phyloP scores from a whole-genome alignment of 2,113 vertebrate genomes.

The Apeltes quadracus region DNA sequence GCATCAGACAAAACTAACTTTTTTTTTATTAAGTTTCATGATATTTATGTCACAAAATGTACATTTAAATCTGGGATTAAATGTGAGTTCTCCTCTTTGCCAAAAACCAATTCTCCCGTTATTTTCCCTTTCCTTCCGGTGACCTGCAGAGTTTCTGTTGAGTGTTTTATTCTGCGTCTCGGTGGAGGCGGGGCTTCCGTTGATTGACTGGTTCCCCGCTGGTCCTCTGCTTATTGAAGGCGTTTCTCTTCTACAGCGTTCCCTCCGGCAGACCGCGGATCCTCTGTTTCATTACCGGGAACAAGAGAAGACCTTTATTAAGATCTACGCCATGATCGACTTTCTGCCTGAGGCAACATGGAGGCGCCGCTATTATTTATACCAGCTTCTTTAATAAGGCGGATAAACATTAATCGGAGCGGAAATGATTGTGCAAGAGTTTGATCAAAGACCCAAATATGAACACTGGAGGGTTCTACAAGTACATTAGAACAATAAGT shows the following conservation, averaged over 20 bases:
- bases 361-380: neutral
- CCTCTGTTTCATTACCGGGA: slow-evolving; percentile 61
- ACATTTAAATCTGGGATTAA: slow-evolving; percentile 51
- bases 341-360: neutral
- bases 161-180: slow-evolving; percentile 2
- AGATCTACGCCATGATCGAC: neutral
- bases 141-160: neutral
- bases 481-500: no score
- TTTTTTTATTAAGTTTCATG: slow-evolving; percentile 49
- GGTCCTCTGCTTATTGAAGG: neutral
- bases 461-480: no score
- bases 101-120: slow-evolving; percentile 29
- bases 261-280: slow-evolving; percentile 62
- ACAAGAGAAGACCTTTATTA: slow-evolving; percentile 22
- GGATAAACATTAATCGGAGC: neutral
- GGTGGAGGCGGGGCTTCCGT: slow-evolving; percentile 36
- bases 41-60: slow-evolving; percentile 60
- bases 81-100: slow-evolving; percentile 59
- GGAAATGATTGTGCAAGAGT: neutral
- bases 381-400: neutral
- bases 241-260: slow-evolving; percentile 43
- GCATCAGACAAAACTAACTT: slow-evolving; percentile 39
- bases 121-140: neutral
- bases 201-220: no score
- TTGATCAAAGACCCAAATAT: neutral